Conservation (phyloP, 2,113 vertebrate genomes). For the Nerophis lumbriciformis region DNA sequence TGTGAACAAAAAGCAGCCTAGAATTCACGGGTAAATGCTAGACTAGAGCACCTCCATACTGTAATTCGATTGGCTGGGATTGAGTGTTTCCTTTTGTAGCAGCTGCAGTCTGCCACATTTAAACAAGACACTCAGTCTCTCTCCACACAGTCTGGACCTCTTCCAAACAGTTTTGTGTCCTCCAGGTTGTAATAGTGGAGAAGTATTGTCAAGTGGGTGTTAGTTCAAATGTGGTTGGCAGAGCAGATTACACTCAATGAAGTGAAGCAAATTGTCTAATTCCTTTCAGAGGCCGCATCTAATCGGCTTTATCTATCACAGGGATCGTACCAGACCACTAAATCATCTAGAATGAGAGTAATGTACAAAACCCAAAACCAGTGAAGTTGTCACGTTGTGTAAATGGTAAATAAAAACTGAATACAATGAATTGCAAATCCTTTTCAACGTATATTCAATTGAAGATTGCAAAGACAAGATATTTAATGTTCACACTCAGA, state of each 20-base stretch:
- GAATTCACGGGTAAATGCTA: conserved; percentile 4
- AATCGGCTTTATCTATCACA: conserved; percentile 52
- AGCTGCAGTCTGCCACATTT: not conserved
- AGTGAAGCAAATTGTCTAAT: conserved; percentile 53
- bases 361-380: conserved; percentile 17
- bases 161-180: not conserved
- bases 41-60: conserved; percentile 2
- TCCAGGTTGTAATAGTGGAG: not conserved
- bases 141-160: not conserved
- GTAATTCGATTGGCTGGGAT: conserved; percentile 1
- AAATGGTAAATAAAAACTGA: no score
- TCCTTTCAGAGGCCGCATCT: conserved; percentile 43
- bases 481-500: no score
- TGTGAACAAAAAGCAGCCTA: conserved; percentile 6
- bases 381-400: no score
- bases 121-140: not conserved
- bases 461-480: no score
- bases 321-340: conserved; percentile 42
- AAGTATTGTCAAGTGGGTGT: conserved; percentile 8
- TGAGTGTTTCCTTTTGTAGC: not conserved
- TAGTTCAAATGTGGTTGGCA: conserved; percentile 10
- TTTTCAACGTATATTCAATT: no score
- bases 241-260: conserved; percentile 38
- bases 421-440: no score
- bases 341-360: conserved; percentile 47